Evolutionary conservation across 2,113 vertebrate species (phyloP).

Genomic region (Lamprologus ornatipinnis): DNA sequence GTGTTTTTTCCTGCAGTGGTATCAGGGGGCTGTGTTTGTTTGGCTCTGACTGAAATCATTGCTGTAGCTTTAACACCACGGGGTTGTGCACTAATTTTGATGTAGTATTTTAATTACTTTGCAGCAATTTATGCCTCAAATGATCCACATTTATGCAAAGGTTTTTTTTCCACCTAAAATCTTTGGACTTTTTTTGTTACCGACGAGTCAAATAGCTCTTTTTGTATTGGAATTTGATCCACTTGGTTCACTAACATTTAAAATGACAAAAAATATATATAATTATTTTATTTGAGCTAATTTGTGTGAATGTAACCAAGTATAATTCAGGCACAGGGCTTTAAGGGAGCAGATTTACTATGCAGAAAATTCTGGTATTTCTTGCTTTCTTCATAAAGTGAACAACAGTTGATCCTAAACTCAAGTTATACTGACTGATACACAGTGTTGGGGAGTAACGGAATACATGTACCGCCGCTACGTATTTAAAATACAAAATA

Average conservation of each 20-base stretch:
- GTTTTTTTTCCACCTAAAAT: background rate
- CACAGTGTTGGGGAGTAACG: no score
- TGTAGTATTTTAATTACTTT: fast-evolving
- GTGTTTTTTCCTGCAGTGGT: background rate
- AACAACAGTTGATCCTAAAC: background rate
- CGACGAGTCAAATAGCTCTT: background rate
- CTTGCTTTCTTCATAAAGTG: background rate
- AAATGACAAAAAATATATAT: background rate
- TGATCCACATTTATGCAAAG: background rate
- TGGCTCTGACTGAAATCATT: background rate
- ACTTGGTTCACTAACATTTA: background rate
- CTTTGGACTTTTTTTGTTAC: background rate
- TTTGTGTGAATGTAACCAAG: background rate
- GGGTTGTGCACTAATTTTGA: background rate
- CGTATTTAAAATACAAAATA: no score
- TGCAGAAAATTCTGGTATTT: background rate
- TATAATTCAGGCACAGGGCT: background rate
- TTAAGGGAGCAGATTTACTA: background rate
- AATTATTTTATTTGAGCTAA: background rate
- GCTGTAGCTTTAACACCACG: background rate
- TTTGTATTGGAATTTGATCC: background rate
- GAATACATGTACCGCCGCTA: no score
- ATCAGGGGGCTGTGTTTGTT: background rate
- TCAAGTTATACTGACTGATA: background rate
- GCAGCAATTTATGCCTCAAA: background rate